Evolutionary conservation across 2,888 invertebrate species (phyloP), one percentile per base, ranked within the genome.

Genomic region (Eristalis intricaria): DNA sequence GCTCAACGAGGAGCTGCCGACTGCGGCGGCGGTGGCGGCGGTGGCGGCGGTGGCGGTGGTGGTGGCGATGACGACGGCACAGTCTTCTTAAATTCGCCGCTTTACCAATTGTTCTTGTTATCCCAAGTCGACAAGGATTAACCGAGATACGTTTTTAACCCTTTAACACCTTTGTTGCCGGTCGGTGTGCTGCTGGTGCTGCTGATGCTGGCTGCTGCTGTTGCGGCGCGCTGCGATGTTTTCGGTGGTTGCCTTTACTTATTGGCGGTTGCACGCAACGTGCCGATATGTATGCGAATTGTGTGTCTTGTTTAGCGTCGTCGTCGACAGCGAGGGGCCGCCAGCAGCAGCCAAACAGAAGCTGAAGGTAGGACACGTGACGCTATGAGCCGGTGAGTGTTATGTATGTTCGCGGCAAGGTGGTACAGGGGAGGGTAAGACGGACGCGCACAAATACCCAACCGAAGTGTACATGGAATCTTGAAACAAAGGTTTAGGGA

Each of bases 51-150:
- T n/a, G n/a, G 60, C 56, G 35, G 63, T 13, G 58, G 50, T 50
- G 50, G 50, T 50, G 50, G 50, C 50, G 50, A 50, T 50, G 50
- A 50, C 50, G 50, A 50, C 50, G 50, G 50, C 50, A 26, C 26
- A 19, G 50, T 8, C 70, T 64, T 77, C 84, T 84, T 84, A 81
- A 88, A 88, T 88, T 84, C 65, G 80, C 88, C 88, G 88, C 88
- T 84, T 77, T 70, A 80, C 84, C 88, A 88, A 88, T 88, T 88
- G 88, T 88, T 88, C 88, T 88, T 88, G 87, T 88, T 88, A 80
- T 87, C 83, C 86, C 86, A 74, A 87, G 79, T 83, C 83, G 80
- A 87, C 87, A 87, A 87, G 87, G 87, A 87, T 87, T 87, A 87
- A 80, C 87, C 87, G 87, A 50, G 50, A 87, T 84, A 79, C 87